phyloP scores from a whole-genome alignment of 2,888 invertebrate species.

The Argyra leucocephala region DNA sequence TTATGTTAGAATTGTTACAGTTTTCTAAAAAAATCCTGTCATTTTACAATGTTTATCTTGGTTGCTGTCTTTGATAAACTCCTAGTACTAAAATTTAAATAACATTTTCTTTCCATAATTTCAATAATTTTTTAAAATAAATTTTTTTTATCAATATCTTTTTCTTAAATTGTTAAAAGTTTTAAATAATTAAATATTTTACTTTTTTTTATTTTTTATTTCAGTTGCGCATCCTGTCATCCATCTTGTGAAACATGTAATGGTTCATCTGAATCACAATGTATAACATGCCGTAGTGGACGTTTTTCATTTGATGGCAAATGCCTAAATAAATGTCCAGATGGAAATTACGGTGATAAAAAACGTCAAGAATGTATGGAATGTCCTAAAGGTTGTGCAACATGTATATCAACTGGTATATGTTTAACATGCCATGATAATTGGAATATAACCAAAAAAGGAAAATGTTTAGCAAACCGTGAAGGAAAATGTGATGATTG shows the following conservation, averaged over 20 bases:
- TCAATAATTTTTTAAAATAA: constrained; percentile 16
- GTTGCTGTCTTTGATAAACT: no score
- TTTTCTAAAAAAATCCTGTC: no score
- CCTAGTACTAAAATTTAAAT: no score
- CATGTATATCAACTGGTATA: constrained; percentile 60
- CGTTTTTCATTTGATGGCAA: constrained; percentile 61
- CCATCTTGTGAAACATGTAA: constrained; percentile 70
- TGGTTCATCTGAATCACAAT: constrained; percentile 66
- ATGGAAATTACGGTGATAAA: constrained; percentile 65
- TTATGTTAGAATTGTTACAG: no score
- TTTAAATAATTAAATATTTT: constrained; percentile 2
- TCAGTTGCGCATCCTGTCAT: constrained; percentile 68
- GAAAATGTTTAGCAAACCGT: constrained; percentile 61
- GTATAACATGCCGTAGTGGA: constrained; percentile 69
- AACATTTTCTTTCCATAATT: background rate
- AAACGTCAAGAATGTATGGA: constrained; percentile 67
- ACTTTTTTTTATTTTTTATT: constrained; percentile 19
- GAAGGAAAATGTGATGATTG: constrained; percentile 60
- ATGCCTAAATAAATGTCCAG: constrained; percentile 64
- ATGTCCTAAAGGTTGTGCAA: constrained; percentile 68
- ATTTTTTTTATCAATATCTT: constrained; percentile 19
- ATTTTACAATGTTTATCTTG: no score
- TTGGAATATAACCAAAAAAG: constrained; percentile 68
- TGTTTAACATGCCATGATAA: constrained; percentile 65
- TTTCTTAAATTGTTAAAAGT: no score